Percentiles rank a stretch among this genome's conserved stretches.
Conservation (phyloP, 2,797 vertebrate species). For the Poeciliopsis paucimaculata region DNA sequence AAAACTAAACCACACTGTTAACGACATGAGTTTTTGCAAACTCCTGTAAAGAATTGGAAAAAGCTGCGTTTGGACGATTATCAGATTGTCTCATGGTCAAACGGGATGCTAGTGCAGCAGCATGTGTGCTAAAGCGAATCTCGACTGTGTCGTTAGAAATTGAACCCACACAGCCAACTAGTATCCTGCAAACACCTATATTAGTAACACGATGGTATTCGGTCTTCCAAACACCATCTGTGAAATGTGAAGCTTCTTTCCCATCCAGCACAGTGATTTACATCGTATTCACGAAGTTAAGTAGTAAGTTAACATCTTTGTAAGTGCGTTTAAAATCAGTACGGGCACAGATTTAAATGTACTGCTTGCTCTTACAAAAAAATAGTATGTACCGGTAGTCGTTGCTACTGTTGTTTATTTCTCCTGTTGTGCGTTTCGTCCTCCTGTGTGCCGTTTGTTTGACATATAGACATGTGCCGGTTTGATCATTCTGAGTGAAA, state of each 20-base stretch:
- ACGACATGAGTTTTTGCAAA: background rate
- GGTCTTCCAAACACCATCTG: conserved; percentile 33
- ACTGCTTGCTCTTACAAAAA: conserved; percentile 5
- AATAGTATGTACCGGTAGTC: background rate
- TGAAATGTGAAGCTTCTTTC: conserved; percentile 3
- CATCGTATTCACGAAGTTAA: conserved; percentile 8
- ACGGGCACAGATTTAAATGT: background rate
- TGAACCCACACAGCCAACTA: background rate
- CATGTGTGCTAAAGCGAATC: too few species aligned
- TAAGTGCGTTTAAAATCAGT: conserved; percentile 11
- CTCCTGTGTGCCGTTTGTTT: conserved; percentile 3
- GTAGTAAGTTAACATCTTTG: conserved; percentile 8
- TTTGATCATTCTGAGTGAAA: background rate
- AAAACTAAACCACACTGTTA: background rate
- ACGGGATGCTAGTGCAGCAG: background rate
- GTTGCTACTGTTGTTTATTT: background rate
- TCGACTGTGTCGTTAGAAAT: too few species aligned
- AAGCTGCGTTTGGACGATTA: background rate
- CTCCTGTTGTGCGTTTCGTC: background rate
- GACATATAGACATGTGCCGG: background rate
- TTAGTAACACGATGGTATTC: conserved; percentile 2
- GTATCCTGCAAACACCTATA: conserved; percentile 9
- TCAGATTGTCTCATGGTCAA: background rate
- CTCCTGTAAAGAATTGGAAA: background rate
- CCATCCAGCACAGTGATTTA: conserved; percentile 20